Percentiles rank a stretch among this genome's conserved stretches.
Conservation (phyloP, 2,888 invertebrate genomes). For the Zaprionus lineosus region DNA sequence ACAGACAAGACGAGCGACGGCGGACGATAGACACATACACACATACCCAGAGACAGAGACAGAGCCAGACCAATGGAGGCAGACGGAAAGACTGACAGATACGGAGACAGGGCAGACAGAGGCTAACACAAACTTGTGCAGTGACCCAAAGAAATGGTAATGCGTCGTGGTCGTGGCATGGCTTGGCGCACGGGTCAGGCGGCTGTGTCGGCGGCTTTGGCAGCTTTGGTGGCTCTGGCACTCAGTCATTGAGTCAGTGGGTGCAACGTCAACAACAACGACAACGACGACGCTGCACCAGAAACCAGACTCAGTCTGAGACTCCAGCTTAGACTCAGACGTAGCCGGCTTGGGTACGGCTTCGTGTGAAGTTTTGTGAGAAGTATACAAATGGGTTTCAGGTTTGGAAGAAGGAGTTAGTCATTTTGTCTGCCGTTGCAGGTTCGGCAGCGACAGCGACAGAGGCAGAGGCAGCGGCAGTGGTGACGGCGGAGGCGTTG, state of each 20-base stretch:
- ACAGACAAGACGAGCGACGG: too few species aligned
- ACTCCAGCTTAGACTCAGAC: background rate
- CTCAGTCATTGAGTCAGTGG: slow-evolving; percentile 79
- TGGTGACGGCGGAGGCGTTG: slow-evolving; percentile 61
- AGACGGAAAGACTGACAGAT: slow-evolving; percentile 2
- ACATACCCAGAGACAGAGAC: background rate
- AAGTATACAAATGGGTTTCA: slow-evolving; percentile 76
- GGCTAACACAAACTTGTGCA: slow-evolving; percentile 50
- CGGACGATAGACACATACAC: slow-evolving; percentile 7
- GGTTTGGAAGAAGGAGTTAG: slow-evolving; percentile 70
- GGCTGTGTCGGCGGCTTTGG: slow-evolving; percentile 9
- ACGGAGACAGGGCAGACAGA: background rate
- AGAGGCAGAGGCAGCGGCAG: slow-evolving; percentile 25
- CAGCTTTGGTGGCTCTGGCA: slow-evolving; percentile 31
- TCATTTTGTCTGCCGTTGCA: slow-evolving; percentile 42
- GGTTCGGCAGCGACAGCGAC: slow-evolving; percentile 5
- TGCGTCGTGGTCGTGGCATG: slow-evolving; percentile 52
- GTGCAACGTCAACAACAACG: slow-evolving; percentile 50
- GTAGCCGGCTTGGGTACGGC: slow-evolving; percentile 30
- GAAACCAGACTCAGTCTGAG: slow-evolving; percentile 33
- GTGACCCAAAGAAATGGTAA: slow-evolving; percentile 80
- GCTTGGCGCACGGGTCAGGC: slow-evolving; percentile 47
- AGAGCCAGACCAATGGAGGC: background rate
- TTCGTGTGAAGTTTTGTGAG: slow-evolving; percentile 77
- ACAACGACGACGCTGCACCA: slow-evolving; percentile 42